Evolutionary conservation across 2,888 invertebrate species (phyloP).

Genomic region (Sinohyriopsis cumingii): DNA sequence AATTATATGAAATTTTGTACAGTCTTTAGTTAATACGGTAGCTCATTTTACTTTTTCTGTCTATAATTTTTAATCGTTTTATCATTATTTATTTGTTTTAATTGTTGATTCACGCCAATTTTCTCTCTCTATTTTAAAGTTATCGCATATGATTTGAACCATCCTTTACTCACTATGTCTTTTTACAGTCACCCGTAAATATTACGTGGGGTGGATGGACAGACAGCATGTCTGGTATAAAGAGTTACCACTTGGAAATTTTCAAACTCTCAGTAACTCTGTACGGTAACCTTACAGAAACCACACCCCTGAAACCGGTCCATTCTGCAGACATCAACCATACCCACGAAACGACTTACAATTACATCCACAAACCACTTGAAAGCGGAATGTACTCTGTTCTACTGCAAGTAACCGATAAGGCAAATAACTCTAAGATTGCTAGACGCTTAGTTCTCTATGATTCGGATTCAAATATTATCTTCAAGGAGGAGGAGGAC

Average conservation of each 20-base stretch:
- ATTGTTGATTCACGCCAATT: no score
- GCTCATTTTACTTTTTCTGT: no score
- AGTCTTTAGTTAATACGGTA: no score
- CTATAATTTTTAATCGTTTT: no score
- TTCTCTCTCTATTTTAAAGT: no score
- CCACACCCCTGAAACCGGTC: no score
- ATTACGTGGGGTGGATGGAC: conserved; percentile 13
- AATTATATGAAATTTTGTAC: no score
- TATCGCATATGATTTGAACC: no score
- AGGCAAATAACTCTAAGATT: neutral
- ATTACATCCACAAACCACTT: neutral
- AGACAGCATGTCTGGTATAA: conserved; percentile 10
- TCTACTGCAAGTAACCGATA: neutral
- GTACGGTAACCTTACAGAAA: no score
- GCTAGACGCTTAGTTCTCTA: no score
- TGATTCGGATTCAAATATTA: neutral
- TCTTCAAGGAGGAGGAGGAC: neutral
- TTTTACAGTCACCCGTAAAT: conserved; percentile 7
- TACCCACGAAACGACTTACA: neutral
- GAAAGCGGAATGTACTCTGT: conserved; percentile 3
- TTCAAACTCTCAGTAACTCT: conserved; percentile 3
- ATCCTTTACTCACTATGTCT: no score
- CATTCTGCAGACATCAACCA: conserved; percentile 8
- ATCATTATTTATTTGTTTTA: no score
- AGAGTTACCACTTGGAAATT: conserved; percentile 8